These are phyloP conservation scores for Bubo scandiacus DNA, from an alignment of 2,113 vertebrate species.

Conservation along the genomic window DNA sequence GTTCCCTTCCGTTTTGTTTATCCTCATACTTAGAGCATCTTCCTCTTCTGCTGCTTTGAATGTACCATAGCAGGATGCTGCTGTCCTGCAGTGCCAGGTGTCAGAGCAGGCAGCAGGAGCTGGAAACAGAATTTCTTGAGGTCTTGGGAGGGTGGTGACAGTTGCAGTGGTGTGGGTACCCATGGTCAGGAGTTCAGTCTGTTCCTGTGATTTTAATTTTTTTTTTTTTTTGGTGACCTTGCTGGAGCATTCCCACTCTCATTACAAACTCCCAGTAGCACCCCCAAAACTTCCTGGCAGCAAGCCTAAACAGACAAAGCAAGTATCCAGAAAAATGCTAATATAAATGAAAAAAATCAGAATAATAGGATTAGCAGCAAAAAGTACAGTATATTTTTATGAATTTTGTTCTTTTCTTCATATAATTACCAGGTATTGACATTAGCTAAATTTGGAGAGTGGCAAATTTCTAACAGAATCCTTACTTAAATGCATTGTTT, in stretches of 20 bases:
- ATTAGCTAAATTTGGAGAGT: background rate
- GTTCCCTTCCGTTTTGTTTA: background rate
- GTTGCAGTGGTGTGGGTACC: background rate
- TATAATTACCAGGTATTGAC: background rate
- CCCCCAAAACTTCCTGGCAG: background rate
- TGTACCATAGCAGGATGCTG: background rate
- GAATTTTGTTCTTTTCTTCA: background rate
- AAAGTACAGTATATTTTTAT: background rate
- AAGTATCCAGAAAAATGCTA: background rate
- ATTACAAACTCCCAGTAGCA: background rate
- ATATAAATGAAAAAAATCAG: background rate
- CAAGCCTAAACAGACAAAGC: background rate
- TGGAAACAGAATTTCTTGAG: background rate
- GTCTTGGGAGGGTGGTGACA: background rate
- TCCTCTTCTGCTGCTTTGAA: background rate
- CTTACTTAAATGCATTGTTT: background rate
- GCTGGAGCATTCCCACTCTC: background rate
- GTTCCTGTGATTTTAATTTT: background rate
- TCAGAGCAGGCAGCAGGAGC: background rate
- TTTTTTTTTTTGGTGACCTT: background rate
- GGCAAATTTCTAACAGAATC: background rate
- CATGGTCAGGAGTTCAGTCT: background rate
- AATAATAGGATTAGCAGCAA: background rate
- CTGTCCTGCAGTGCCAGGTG: background rate
- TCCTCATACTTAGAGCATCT: background rate